Evolutionary conservation across 1,140 invertebrate genomes (phyloP).

Genomic region (Camponotus vicinus): DNA sequence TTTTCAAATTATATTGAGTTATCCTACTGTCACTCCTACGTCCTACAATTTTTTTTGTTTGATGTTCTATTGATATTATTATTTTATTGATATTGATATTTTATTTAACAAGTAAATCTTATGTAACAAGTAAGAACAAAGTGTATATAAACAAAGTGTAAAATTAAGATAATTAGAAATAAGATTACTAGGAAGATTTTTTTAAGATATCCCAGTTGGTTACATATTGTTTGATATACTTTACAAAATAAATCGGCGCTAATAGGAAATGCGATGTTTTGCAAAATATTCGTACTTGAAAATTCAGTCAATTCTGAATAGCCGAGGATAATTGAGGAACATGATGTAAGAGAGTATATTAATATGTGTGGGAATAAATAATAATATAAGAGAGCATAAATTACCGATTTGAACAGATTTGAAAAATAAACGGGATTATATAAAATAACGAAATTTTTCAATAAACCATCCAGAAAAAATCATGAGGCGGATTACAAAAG

Average conservation of each 20-base stretch:
- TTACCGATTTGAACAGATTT: too few species aligned
- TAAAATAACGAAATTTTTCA: neutral
- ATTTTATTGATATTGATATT: neutral
- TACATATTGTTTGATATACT: slow-evolving; percentile 3
- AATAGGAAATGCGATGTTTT: neutral
- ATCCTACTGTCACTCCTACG: neutral
- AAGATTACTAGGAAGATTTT: slow-evolving; percentile 10
- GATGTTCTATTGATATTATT: neutral
- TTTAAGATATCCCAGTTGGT: slow-evolving; percentile 28
- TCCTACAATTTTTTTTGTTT: neutral
- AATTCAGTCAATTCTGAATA: too few species aligned
- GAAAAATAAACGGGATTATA: too few species aligned
- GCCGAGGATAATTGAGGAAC: too few species aligned
- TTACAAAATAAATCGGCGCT: neutral
- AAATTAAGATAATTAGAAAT: slow-evolving; percentile 23
- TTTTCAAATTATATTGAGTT: slow-evolving; percentile 10
- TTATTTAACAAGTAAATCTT: neutral
- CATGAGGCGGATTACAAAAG: too few species aligned
- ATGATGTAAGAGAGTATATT: too few species aligned
- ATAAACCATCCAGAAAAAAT: neutral
- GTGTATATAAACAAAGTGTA: neutral
- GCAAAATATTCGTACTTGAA: too few species aligned
- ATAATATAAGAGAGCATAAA: neutral
- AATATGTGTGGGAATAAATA: too few species aligned
- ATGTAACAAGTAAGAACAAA: slow-evolving; percentile 13